phyloP scores from a whole-genome alignment of 1,140 invertebrate genomes.

The Drosophila azteca region DNA sequence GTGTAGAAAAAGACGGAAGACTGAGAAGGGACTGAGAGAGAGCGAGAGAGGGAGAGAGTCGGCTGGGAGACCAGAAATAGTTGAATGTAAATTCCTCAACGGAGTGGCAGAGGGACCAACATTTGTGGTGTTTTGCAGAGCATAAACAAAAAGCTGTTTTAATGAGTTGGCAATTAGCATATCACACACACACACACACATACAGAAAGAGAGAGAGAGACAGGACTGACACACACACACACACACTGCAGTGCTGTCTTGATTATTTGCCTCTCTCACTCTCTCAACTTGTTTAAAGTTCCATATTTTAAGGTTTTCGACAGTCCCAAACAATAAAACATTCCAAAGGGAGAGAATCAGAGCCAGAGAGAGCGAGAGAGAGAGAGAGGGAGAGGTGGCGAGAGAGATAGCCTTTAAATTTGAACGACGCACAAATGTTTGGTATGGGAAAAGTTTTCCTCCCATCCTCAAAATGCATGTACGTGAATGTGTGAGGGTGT shows the following conservation, averaged over 20 bases:
- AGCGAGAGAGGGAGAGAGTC: background rate
- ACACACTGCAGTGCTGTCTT: slow-evolving; percentile 20
- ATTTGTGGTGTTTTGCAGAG: slow-evolving; percentile 41
- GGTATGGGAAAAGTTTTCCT: slow-evolving; percentile 44
- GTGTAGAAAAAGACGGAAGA: slow-evolving; percentile 1
- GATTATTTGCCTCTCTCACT: slow-evolving; percentile 40
- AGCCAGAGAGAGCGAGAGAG: no score
- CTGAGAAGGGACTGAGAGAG: background rate
- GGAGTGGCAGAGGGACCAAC: slow-evolving; percentile 28
- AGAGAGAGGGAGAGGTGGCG: background rate
- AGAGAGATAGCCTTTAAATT: slow-evolving; percentile 33
- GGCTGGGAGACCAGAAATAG: slow-evolving; percentile 31
- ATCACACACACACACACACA: slow-evolving; percentile 49
- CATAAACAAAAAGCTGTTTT: slow-evolving; percentile 74
- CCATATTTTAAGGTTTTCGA: slow-evolving; percentile 41
- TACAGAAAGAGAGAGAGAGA: slow-evolving; percentile 11
- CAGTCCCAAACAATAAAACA: slow-evolving; percentile 9
- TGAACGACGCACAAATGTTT: slow-evolving; percentile 23
- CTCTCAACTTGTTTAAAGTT: slow-evolving; percentile 43
- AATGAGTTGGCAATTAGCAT: slow-evolving; percentile 79
- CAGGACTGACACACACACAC: slow-evolving; percentile 11
- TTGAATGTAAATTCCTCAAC: slow-evolving; percentile 52
- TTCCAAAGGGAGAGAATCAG: background rate
- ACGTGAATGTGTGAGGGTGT: slow-evolving; percentile 6
- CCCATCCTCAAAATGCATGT: slow-evolving; percentile 34